Percentiles rank a stretch among this genome's conserved stretches.
Conservation (phyloP, 2,888 invertebrate genomes). For the Brenthis ino region DNA sequence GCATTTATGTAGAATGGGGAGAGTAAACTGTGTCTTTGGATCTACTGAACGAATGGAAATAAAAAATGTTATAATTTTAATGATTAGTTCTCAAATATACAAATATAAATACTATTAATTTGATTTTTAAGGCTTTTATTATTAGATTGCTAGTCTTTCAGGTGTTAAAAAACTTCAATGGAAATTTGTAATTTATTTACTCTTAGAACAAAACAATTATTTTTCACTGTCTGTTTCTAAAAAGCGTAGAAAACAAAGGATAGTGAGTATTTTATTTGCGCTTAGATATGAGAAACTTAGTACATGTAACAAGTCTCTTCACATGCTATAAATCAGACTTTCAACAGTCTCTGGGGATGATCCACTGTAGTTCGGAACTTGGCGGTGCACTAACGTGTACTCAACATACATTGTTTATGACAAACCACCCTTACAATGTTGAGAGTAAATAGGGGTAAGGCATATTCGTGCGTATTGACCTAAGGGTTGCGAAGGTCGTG, state of each 20-base stretch:
- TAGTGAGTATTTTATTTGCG: conserved; percentile 7
- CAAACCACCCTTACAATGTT: conserved; percentile 15
- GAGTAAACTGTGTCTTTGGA: too few species aligned
- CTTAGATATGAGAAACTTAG: conserved; percentile 16
- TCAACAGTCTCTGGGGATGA: conserved; percentile 1
- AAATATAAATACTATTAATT: too few species aligned
- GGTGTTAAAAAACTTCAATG: too few species aligned
- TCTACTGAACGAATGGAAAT: too few species aligned
- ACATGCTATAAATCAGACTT: conserved; percentile 14
- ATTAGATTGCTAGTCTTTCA: too few species aligned
- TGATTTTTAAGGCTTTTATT: too few species aligned
- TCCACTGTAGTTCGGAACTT: conserved; percentile 2
- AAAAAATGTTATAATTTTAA: too few species aligned
- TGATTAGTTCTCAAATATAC: too few species aligned
- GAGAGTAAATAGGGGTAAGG: conserved; percentile 23
- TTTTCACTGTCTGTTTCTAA: too few species aligned
- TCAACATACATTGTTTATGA: conserved; percentile 11
- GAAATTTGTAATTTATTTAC: too few species aligned
- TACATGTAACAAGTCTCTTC: conserved; percentile 9
- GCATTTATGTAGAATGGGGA: too few species aligned
- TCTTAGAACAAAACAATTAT: too few species aligned
- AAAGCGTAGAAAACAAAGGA: neutral
- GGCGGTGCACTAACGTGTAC: conserved; percentile 10
- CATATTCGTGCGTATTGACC: conserved; percentile 60
- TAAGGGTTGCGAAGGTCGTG: conserved; percentile 53